Percentiles rank a stretch among this genome's conserved stretches.
Conservation (phyloP, 35 echinoderm and acorn worm species). For the Lytechinus variegatus region DNA sequence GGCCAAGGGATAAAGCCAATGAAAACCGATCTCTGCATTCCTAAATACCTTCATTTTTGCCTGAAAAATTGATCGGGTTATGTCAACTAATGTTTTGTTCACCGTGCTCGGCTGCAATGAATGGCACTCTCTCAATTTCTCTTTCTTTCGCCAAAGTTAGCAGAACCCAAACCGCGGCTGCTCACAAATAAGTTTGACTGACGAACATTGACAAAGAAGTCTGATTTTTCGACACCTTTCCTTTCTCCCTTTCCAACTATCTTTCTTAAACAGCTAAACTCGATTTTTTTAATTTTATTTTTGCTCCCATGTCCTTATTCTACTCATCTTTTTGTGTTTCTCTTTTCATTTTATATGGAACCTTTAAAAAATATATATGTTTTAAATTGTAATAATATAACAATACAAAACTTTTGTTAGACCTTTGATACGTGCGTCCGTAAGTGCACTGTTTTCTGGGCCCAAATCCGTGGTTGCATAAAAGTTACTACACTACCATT, state of each 20-base stretch:
- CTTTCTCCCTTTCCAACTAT: too few species aligned
- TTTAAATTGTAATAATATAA: too few species aligned
- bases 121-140: neutral
- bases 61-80: slow-evolving; percentile 37
- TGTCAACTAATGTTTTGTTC: slow-evolving; percentile 25
- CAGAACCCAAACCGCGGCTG: neutral
- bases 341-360: neutral
- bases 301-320: neutral
- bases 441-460: neutral
- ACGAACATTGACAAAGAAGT: slow-evolving; percentile 3
- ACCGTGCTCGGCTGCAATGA: neutral
- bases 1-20: slow-evolving; percentile 29
- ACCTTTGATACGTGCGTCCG: neutral
- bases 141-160: neutral
- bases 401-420: too few species aligned
- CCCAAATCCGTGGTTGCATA: neutral
- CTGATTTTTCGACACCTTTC: neutral
- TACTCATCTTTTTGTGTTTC: neutral
- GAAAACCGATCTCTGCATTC: slow-evolving; percentile 9
- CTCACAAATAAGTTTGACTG: neutral
- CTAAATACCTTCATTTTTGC: slow-evolving; percentile 16
- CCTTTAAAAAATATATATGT: neutral
- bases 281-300: too few species aligned
- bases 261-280: neutral
- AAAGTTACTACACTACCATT: too few species aligned